These are phyloP conservation scores for Dasysyrphus albostriatus DNA, from an alignment of 2,888 invertebrate species.

Conservation along the genomic window DNA sequence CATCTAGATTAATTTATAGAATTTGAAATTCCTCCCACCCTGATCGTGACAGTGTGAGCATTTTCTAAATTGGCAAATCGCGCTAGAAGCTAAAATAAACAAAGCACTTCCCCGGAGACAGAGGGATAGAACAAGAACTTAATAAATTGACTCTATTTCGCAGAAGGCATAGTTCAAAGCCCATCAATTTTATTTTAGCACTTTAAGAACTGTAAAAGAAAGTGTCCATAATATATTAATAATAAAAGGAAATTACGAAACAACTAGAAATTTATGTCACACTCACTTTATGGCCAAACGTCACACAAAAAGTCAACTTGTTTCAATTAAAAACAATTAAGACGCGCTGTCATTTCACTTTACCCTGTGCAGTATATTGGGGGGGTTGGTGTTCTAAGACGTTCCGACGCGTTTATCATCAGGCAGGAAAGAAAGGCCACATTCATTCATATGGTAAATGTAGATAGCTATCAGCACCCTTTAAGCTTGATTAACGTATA, in stretches of 20 bases:
- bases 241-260: slow-evolving; percentile 63
- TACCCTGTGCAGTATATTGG: slow-evolving; percentile 1
- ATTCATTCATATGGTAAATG: slow-evolving; percentile 18
- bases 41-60: not conserved
- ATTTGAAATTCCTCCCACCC: not conserved
- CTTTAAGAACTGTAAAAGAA: slow-evolving; percentile 55
- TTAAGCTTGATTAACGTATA: not conserved
- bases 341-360: slow-evolving; percentile 75
- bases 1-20: not conserved
- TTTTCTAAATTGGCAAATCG: slow-evolving; percentile 3
- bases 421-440: slow-evolving; percentile 55
- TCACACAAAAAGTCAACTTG: slow-evolving; percentile 65
- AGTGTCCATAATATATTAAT: slow-evolving; percentile 28
- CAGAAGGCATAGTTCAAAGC: slow-evolving; percentile 69
- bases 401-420: slow-evolving; percentile 24
- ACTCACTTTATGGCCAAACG: slow-evolving; percentile 38
- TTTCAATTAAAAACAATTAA: slow-evolving; percentile 76
- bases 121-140: slow-evolving; percentile 4
- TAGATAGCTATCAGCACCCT: slow-evolving; percentile 3
- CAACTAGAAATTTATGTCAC: slow-evolving; percentile 42
- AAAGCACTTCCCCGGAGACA: not conserved
- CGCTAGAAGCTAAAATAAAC: not conserved
- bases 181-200: slow-evolving; percentile 74
- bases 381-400: slow-evolving; percentile 17
- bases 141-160: slow-evolving; percentile 66